phyloP scores from a whole-genome alignment of 2,888 invertebrate genomes.

The Hirtodrosophila duncani region DNA sequence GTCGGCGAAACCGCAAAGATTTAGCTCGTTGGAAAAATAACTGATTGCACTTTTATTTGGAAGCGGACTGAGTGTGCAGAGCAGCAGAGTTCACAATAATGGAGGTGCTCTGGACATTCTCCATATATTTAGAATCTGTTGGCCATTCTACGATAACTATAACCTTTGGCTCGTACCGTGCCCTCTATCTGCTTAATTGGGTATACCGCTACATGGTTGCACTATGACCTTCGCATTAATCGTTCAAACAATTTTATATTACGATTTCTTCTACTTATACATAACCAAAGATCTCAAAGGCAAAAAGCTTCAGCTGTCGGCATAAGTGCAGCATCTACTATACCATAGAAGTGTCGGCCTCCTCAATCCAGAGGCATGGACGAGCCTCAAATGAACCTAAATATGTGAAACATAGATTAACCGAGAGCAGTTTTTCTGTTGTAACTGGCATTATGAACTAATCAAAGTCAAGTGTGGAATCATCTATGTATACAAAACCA shows the following conservation, averaged over 20 bases:
- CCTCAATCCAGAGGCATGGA: conserved; percentile 26
- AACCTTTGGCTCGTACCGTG: conserved; percentile 94
- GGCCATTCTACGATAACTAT: conserved; percentile 98
- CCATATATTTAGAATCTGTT: conserved; percentile 99
- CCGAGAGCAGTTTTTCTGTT: conserved; percentile 3
- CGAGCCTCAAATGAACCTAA: conserved; percentile 24
- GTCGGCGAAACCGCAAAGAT: conserved; percentile 61
- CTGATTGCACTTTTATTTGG: conserved; percentile 44
- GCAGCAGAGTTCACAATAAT: conserved; percentile 95
- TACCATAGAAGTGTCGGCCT: conserved; percentile 24
- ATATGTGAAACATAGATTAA: conserved; percentile 17
- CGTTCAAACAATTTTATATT: conserved; percentile 98
- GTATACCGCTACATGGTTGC: conserved; percentile 94
- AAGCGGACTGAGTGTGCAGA: conserved; percentile 79
- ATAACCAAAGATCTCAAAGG: conserved; percentile 99
- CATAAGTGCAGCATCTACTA: conserved; percentile 80
- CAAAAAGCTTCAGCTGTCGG: conserved; percentile 96
- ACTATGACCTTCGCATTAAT: conserved; percentile 98
- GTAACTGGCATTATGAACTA: conserved; percentile 3
- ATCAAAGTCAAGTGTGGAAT: neutral
- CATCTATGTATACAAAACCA: neutral
- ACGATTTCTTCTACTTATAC: conserved; percentile 99
- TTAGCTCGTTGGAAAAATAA: conserved; percentile 68
- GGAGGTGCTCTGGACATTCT: conserved; percentile 99
- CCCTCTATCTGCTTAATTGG: conserved; percentile 96